phyloP scores from a whole-genome alignment of 2,888 invertebrate species.

The Mesorhabditis sp. region DNA sequence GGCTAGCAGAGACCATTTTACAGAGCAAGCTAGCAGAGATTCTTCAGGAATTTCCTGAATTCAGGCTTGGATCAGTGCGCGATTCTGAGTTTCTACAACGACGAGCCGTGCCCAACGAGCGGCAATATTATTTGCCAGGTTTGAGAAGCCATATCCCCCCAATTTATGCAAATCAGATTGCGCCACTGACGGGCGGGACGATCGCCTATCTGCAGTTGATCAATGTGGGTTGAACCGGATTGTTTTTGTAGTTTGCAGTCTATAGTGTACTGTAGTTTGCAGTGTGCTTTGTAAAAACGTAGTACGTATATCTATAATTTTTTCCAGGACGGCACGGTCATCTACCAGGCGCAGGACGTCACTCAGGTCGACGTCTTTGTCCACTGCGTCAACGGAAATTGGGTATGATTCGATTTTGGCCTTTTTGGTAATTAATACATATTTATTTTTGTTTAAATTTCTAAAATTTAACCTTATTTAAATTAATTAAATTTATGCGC shows the following conservation, averaged over 20 bases:
- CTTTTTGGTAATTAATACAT: no score
- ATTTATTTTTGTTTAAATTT: not conserved
- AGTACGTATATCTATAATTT: no score
- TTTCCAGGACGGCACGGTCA: not conserved
- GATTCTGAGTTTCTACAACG: not conserved
- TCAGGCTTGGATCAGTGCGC: not conserved
- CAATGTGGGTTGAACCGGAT: not conserved
- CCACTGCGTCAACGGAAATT: not conserved
- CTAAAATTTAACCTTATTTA: not conserved
- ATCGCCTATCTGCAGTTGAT: slow-evolving; percentile 1
- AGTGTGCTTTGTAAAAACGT: no score
- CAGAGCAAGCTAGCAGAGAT: no score
- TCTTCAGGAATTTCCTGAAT: not conserved
- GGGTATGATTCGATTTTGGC: not conserved
- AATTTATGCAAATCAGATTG: not conserved
- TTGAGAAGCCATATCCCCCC: not conserved
- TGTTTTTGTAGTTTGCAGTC: no score
- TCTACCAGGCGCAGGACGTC: not conserved
- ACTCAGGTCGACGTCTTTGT: not conserved
- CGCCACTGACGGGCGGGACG: not conserved
- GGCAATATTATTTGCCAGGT: not conserved
- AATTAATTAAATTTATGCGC: no score
- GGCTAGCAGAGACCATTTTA: no score
- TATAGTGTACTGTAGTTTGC: no score
- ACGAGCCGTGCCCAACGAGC: not conserved